Conservation (phyloP, 2,888 invertebrate genomes). For the Enchytraeus crypticus region DNA sequence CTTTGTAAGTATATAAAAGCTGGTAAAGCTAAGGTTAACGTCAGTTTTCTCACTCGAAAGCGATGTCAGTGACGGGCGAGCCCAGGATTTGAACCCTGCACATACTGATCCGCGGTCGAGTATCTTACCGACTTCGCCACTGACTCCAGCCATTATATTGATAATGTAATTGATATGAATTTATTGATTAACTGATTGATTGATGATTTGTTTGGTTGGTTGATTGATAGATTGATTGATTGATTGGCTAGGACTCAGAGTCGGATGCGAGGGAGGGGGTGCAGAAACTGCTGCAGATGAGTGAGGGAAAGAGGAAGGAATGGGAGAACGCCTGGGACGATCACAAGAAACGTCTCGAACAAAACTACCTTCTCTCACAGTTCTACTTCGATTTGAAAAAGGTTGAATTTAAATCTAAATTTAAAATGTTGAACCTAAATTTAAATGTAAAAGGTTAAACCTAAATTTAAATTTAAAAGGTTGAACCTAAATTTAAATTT, state of each 20-base stretch:
- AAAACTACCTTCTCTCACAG: slow-evolving; percentile 58
- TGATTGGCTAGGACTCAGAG: slow-evolving; percentile 64
- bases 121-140: no score
- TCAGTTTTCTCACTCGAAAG: no score
- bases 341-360: slow-evolving; percentile 57
- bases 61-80: no score
- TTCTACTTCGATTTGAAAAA: slow-evolving; percentile 60
- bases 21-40: no score
- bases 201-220: neutral
- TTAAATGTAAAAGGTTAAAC: neutral
- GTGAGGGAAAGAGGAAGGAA: slow-evolving; percentile 56
- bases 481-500: neutral
- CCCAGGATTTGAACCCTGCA: no score
- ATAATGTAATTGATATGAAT: no score
- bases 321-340: slow-evolving; percentile 61
- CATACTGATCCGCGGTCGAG: no score
- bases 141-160: no score
- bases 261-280: slow-evolving; percentile 62
- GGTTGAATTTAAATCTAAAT: slow-evolving; percentile 28
- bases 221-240: no score
- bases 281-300: slow-evolving; percentile 58
- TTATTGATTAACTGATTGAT: no score
- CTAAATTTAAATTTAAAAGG: neutral
- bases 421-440: neutral
- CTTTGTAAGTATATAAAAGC: neutral